Conservation (phyloP, 2,113 vertebrate species). For the Carassius carassius region DNA sequence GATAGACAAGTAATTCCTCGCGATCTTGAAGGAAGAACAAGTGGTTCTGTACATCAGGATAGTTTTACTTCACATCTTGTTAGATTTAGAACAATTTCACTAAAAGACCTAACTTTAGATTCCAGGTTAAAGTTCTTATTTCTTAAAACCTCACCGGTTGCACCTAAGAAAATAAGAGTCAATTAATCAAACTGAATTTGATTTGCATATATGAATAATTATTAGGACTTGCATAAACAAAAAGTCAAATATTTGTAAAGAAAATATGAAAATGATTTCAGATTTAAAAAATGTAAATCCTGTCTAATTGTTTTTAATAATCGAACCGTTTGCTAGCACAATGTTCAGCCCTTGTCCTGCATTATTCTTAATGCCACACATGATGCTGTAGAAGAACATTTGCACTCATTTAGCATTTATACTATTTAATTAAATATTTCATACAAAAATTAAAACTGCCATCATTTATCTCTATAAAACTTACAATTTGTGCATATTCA, state of each 20-base stretch:
- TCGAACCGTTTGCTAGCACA: conserved; percentile 83
- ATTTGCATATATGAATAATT: not conserved
- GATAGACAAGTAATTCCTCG: conserved; percentile 67
- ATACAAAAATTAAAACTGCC: not conserved
- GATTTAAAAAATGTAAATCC: not conserved
- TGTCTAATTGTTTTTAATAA: not conserved
- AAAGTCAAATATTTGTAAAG: not conserved
- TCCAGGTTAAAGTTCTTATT: conserved; percentile 71
- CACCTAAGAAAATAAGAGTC: conserved; percentile 65
- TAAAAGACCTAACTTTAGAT: conserved; percentile 70
- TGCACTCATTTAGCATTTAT: not conserved
- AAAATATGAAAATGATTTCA: not conserved
- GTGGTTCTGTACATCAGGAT: not conserved
- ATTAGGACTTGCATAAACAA: not conserved
- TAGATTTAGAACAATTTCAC: not conserved
- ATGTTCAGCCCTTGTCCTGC: conserved; percentile 85
- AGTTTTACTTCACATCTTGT: not conserved
- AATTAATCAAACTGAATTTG: not conserved
- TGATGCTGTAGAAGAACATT: conserved; percentile 71
- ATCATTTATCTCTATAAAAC: not conserved
- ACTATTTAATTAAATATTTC: not conserved
- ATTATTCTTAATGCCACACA: conserved; percentile 83
- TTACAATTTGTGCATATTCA: not conserved
- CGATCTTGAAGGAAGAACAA: conserved; percentile 60
- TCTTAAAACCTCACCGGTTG: conserved; percentile 69